Conservation (phyloP, 2,888 invertebrate species). For the Sinotaia quadrata region DNA sequence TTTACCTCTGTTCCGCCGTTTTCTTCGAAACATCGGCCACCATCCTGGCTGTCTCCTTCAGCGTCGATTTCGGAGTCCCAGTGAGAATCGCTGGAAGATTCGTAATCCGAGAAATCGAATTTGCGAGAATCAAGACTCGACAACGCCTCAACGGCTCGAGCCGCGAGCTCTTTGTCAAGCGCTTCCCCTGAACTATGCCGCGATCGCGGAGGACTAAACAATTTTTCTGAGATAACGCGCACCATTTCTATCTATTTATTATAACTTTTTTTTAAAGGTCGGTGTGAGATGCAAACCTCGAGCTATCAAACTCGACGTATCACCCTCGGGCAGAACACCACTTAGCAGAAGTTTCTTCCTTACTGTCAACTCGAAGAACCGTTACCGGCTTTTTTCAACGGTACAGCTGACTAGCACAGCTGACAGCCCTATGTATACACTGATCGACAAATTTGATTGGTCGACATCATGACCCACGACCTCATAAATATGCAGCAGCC, state of each 20-base stretch:
- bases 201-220: constrained; percentile 49
- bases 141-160: constrained; percentile 44
- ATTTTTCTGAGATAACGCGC: constrained; percentile 50
- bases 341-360: too few relatives aligned
- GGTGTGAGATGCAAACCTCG: too few relatives aligned
- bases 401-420: constrained; percentile 26
- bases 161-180: constrained; percentile 46
- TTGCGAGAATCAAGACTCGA: constrained; percentile 29
- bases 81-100: constrained; percentile 42
- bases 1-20: constrained; percentile 32
- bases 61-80: constrained; percentile 45
- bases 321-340: too few relatives aligned
- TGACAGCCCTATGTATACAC: constrained; percentile 25
- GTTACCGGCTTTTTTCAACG: constrained; percentile 19
- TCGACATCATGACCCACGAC: constrained; percentile 8
- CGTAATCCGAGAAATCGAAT: constrained; percentile 36
- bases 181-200: constrained; percentile 58
- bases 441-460: constrained; percentile 22
- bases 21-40: constrained; percentile 18
- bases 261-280: too few relatives aligned
- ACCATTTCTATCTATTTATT: too few relatives aligned
- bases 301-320: too few relatives aligned
- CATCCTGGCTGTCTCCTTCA: constrained; percentile 25
- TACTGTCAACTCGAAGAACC: too few relatives aligned
- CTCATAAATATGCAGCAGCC: constrained; percentile 28